Evolutionary conservation across 1,140 invertebrate genomes (phyloP).

Genomic region (Gryllus bimaculatus): DNA sequence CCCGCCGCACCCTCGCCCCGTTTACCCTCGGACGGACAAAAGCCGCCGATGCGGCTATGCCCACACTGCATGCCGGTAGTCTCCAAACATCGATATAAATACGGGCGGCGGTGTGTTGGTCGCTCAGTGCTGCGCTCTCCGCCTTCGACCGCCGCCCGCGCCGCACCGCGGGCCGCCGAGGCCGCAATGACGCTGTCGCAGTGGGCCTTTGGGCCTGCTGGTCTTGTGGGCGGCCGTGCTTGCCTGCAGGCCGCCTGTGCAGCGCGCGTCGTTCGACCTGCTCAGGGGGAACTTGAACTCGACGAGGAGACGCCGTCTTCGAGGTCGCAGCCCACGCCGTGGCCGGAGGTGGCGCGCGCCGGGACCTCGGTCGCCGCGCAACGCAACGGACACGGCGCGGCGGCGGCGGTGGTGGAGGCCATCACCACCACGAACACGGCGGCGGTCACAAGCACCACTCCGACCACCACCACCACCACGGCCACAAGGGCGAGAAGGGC

Average conservation of each 20-base stretch:
- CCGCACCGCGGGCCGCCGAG: background rate
- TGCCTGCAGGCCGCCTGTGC: background rate
- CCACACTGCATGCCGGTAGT: background rate
- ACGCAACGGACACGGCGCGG: slow-evolving; percentile 26
- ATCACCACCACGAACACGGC: slow-evolving; percentile 36
- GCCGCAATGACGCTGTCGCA: background rate
- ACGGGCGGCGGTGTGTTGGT: background rate
- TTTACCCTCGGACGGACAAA: background rate
- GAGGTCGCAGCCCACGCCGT: background rate
- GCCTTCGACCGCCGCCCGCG: background rate
- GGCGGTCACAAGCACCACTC: slow-evolving; percentile 52
- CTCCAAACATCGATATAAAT: slow-evolving; percentile 13
- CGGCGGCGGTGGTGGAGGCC: slow-evolving; percentile 41
- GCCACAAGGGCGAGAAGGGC: slow-evolving; percentile 55
- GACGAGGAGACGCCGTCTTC: slow-evolving; percentile 2
- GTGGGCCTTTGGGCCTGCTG: too few species aligned
- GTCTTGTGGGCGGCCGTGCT: background rate
- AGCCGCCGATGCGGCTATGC: background rate
- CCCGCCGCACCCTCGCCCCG: too few species aligned
- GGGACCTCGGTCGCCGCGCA: slow-evolving; percentile 10
- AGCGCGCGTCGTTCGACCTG: background rate
- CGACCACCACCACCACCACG: slow-evolving; percentile 51
- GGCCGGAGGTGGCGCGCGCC: too few species aligned
- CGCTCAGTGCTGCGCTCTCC: background rate
- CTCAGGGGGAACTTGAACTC: background rate